phyloP scores from a whole-genome alignment of 1,140 invertebrate species.

The Triops cancriformis region DNA sequence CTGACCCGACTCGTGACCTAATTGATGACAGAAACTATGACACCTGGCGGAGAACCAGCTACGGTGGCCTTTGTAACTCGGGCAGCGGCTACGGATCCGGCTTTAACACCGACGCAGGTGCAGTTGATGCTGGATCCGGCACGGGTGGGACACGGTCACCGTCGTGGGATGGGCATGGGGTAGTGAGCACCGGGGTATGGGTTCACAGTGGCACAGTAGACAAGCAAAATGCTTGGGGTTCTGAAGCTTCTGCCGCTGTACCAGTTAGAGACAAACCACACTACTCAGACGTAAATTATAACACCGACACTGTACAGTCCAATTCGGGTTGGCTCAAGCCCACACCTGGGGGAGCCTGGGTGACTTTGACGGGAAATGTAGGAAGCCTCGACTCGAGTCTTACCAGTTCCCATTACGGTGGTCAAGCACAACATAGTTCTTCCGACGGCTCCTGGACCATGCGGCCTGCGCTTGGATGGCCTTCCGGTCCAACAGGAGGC shows the following conservation, averaged over 20 bases:
- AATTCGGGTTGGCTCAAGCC: neutral
- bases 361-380: neutral
- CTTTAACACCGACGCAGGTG: neutral
- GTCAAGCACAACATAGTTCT: neutral
- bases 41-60: conserved; percentile 25
- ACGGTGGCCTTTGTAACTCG: conserved; percentile 17
- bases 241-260: neutral
- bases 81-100: neutral
- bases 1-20: conserved; percentile 23
- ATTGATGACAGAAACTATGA: conserved; percentile 27
- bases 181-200: neutral
- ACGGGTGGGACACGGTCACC: neutral
- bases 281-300: neutral
- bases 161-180: neutral
- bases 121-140: neutral
- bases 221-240: neutral
- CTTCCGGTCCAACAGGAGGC: neutral
- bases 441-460: neutral
- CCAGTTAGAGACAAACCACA: neutral
- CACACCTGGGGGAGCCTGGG: neutral
- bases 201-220: conserved; percentile 4
- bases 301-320: neutral
- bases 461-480: neutral
- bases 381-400: neutral
- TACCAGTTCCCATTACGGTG: neutral